Percentiles rank a stretch among this genome's conserved stretches.
These are phyloP conservation scores for Epizoanthus scotinus DNA, from an alignment of 92 coral and sea anemone genomes.

Conservation along the genomic window DNA sequence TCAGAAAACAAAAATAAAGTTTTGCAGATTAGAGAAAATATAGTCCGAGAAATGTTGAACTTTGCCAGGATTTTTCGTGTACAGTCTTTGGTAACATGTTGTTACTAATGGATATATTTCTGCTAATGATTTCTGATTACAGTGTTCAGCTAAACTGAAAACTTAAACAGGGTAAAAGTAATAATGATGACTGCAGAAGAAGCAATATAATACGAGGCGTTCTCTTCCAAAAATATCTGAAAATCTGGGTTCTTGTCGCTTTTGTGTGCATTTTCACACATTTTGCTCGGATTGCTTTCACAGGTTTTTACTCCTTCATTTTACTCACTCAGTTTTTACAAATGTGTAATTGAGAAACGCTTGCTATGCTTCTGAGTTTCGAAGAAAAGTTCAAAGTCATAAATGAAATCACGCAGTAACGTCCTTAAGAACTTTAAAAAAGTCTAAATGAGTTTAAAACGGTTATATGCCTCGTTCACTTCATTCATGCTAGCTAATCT, in stretches of 20 bases:
- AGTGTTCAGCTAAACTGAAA: conserved; percentile 4
- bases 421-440: conserved; percentile 29
- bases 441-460: conserved; percentile 21
- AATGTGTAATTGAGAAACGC: conserved; percentile 19
- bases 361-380: conserved; percentile 21
- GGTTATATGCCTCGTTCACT: conserved; percentile 5
- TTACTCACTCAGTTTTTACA: conserved; percentile 5
- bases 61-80: not conserved
- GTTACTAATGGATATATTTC: not conserved
- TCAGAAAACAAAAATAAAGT: not conserved
- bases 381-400: conserved; percentile 27
- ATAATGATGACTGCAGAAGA: conserved; percentile 15
- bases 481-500: not conserved
- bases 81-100: not conserved
- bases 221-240: conserved; percentile 10
- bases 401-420: conserved; percentile 19
- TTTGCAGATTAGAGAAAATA: not conserved
- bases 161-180: conserved; percentile 12
- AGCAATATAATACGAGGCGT: conserved; percentile 1
- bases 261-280: no score
- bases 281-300: conserved; percentile 16
- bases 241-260: conserved; percentile 18
- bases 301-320: conserved; percentile 13
- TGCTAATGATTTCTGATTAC: not conserved
- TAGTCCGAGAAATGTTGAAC: not conserved